Conservation (phyloP, 2,888 invertebrate species). For the Tanytarsus gracilentus region DNA sequence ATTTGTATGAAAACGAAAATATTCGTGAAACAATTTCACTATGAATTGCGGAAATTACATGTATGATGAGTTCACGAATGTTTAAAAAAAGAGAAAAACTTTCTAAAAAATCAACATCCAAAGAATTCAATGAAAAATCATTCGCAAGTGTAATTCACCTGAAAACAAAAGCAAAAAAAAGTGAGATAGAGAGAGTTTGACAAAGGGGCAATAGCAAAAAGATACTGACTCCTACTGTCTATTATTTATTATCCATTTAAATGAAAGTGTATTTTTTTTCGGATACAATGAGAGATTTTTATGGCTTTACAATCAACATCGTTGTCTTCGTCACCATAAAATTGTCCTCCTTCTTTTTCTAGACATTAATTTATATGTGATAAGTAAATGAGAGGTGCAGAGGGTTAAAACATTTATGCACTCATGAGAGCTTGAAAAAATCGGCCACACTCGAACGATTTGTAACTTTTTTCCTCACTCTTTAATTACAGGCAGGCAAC, state of each 20-base stretch:
- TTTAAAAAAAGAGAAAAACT: slow-evolving; percentile 14
- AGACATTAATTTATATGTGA: too few species aligned
- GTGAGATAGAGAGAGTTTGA: not conserved
- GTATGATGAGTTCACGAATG: too few species aligned
- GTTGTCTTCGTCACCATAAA: too few species aligned
- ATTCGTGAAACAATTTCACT: not conserved
- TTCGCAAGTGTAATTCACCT: slow-evolving; percentile 17
- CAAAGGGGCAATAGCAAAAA: not conserved
- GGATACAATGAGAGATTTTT: too few species aligned
- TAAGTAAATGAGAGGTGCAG: too few species aligned
- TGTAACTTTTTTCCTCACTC: slow-evolving; percentile 9
- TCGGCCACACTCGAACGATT: slow-evolving; percentile 18
- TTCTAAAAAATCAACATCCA: slow-evolving; percentile 23
- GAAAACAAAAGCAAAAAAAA: not conserved
- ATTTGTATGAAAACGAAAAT: too few species aligned
- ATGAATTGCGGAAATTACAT: not conserved
- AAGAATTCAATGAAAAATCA: slow-evolving; percentile 22
- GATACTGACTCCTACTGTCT: too few species aligned
- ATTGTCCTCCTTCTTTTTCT: too few species aligned
- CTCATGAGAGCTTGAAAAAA: slow-evolving; percentile 8
- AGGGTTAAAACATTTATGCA: not conserved
- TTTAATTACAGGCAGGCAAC: slow-evolving; percentile 25
- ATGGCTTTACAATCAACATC: too few species aligned
- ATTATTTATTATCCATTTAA: too few species aligned
- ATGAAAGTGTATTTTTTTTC: too few species aligned